Evolutionary conservation across 2,113 vertebrate genomes (phyloP).

Genomic region (Chunga burmeisteri): DNA sequence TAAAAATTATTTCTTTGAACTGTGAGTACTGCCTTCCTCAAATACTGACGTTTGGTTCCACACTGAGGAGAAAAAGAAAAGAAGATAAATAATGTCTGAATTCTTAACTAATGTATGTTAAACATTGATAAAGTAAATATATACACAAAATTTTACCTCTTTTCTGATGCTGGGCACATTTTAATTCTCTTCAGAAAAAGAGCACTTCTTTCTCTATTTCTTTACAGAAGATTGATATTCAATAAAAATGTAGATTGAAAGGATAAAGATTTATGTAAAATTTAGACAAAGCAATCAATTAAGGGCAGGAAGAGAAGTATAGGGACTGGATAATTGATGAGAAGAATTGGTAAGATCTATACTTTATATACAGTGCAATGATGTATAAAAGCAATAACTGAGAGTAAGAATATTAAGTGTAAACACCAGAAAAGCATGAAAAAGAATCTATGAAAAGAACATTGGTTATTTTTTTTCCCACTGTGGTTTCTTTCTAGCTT

Average conservation of each 20-base stretch:
- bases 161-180: not conserved
- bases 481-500: not conserved
- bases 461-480: not conserved
- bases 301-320: not conserved
- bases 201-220: not conserved
- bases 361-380: not conserved
- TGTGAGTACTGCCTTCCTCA: not conserved
- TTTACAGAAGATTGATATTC: not conserved
- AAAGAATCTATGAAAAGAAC: not conserved
- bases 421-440: not conserved
- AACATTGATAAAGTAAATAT: conserved; percentile 19
- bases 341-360: not conserved
- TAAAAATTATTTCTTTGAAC: not conserved
- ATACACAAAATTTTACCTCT: not conserved
- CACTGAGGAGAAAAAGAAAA: not conserved
- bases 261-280: not conserved
- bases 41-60: not conserved
- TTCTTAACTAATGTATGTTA: not conserved
- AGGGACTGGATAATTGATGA: not conserved
- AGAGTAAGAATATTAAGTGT: not conserved
- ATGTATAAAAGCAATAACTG: not conserved
- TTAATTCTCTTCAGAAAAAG: not conserved
- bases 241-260: not conserved
- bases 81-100: not conserved
- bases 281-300: not conserved